phyloP scores from a whole-genome alignment of 2,797 vertebrate species.

The Lutjanus argentimaculatus region DNA sequence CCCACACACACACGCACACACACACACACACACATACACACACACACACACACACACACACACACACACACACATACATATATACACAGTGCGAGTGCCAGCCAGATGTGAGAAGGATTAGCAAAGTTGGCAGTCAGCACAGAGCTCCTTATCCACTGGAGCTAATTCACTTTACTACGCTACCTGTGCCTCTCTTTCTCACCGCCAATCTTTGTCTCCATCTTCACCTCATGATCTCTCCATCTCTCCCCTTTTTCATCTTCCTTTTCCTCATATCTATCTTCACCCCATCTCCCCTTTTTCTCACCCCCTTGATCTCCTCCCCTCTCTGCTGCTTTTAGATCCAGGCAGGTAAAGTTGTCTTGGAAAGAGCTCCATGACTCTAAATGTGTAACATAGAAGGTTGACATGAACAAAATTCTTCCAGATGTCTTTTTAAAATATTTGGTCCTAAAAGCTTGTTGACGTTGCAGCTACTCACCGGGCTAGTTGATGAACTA shows the following conservation, averaged over 20 bases:
- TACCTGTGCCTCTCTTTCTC: slow-evolving; percentile 54
- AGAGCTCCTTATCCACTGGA: slow-evolving; percentile 77
- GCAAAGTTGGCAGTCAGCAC: slow-evolving; percentile 73
- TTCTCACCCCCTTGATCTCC: slow-evolving; percentile 5
- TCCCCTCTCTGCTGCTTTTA: slow-evolving; percentile 25
- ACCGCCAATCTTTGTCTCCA: slow-evolving; percentile 60
- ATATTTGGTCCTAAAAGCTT: background rate
- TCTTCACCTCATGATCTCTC: slow-evolving; percentile 64
- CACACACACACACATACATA: slow-evolving; percentile 17
- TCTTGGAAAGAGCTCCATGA: slow-evolving; percentile 46
- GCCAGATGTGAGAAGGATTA: slow-evolving; percentile 80
- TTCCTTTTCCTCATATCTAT: slow-evolving; percentile 16
- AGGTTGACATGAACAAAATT: slow-evolving; percentile 15
- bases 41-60: slow-evolving; percentile 14
- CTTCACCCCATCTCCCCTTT: slow-evolving; percentile 4
- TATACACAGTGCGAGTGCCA: slow-evolving; percentile 41
- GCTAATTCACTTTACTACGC: slow-evolving; percentile 79
- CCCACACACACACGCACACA: slow-evolving; percentile 34
- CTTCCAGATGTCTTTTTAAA: background rate
- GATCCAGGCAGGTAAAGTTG: slow-evolving; percentile 42
- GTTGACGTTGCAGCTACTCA: background rate
- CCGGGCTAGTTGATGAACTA: background rate
- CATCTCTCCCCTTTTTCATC: slow-evolving; percentile 4
- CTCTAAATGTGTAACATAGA: slow-evolving; percentile 31
- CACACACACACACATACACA: slow-evolving; percentile 20